Evolutionary conservation across 2,888 invertebrate species (phyloP), one percentile per base, ranked within the genome.

Genomic region (Drosophila subsilvestris): DNA sequence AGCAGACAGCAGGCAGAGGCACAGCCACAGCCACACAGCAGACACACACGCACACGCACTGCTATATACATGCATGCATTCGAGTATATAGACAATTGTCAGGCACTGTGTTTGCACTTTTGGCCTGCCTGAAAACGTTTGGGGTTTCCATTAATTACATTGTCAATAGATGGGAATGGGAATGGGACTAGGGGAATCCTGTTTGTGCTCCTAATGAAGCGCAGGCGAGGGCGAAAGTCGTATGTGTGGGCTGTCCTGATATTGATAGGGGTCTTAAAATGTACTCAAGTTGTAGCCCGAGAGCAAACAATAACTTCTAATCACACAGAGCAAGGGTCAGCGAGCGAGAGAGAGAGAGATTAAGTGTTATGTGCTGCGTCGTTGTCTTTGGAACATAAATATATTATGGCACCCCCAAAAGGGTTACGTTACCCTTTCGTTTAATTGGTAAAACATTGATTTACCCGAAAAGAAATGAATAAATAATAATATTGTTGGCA

Each of bases 71-170:
- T 22, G 22, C 4, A 20, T 20, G 20, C 2, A 20, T 20, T n/a
- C n/a, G n/a, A n/a, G 22, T 22, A 22, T 20, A 2, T 3, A 37
- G 63, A 10, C 42, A 25, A 45, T 47, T 51, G 45, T 25, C 45
- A 29, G 69, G 27, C 59, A 44, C 49, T 61, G 53, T 75, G 56
- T 62, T 78, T 63, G 48, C 75, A 63, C 67, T 71, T 37, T 57
- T 66, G 61, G 47, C 20, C 22, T 44, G 48, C 60, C 56, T 54
- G 63, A 42, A 51, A 68, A 48, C 17, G 25, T 37, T 37, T 66
- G 65, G 18, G 69, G 57, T 32, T 58, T 49, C 53, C 79, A 84
- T 80, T 80, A 80, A 86, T 80, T 80, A 84, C 85, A 78, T 81
- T 78, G 80, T 73, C 84, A 80, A 86, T 73, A 86, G 76, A 69